phyloP scores from a whole-genome alignment of 2,797 vertebrate species.

The Centroberyx gerrardi region DNA sequence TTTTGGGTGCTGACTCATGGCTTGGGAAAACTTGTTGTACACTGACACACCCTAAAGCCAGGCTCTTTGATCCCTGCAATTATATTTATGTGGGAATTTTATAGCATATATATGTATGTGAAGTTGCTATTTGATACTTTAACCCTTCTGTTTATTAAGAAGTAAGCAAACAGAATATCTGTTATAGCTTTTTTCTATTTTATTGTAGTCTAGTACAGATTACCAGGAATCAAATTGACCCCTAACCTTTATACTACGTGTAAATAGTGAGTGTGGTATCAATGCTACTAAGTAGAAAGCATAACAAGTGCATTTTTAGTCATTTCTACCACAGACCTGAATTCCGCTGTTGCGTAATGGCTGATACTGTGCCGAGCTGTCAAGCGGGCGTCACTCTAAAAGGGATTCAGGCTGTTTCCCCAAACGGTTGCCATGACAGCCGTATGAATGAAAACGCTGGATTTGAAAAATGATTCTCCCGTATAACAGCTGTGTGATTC shows the following conservation, averaged over 20 bases:
- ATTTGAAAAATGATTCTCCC: slow-evolving; percentile 2
- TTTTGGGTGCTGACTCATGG: slow-evolving; percentile 25
- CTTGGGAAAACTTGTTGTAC: slow-evolving; percentile 42
- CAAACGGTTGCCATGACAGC: neutral
- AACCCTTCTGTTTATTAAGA: neutral
- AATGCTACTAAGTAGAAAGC: too few species aligned
- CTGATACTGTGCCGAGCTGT: neutral
- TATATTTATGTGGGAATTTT: neutral
- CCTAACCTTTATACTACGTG: too few species aligned
- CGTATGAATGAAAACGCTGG: neutral
- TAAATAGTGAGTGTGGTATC: too few species aligned
- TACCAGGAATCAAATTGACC: too few species aligned
- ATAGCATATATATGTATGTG: neutral
- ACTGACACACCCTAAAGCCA: slow-evolving; percentile 50
- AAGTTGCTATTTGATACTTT: neutral
- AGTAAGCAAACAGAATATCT: too few species aligned
- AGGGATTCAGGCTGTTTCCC: neutral
- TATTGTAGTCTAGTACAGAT: too few species aligned
- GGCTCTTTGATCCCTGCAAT: slow-evolving; percentile 20
- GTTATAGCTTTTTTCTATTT: too few species aligned
- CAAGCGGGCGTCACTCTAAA: neutral
- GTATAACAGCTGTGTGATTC: neutral
- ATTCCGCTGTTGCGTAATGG: too few species aligned
- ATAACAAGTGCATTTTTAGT: too few species aligned
- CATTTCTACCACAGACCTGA: too few species aligned